Evolutionary conservation across 2,113 vertebrate genomes (phyloP).

Genomic region (Anoplopoma fimbria): DNA sequence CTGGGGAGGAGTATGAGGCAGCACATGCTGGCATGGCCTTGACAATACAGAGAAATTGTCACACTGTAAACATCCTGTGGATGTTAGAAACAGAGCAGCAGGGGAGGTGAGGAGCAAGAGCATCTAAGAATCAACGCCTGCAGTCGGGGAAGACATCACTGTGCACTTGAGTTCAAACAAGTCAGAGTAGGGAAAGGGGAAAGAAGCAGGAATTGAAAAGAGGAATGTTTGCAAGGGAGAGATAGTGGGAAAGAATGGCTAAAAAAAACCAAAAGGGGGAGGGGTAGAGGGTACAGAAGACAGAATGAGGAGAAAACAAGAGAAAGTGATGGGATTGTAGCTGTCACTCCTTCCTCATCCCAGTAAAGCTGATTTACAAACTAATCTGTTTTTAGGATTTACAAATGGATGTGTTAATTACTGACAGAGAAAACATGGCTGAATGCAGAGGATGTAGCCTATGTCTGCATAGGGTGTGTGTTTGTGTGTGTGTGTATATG

Average conservation of each 20-base stretch:
- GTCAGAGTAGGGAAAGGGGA: slow-evolving; percentile 26
- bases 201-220: slow-evolving; percentile 32
- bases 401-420: slow-evolving; percentile 81
- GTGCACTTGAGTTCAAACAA: slow-evolving; percentile 48
- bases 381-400: slow-evolving; percentile 82
- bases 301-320: slow-evolving; percentile 57
- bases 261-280: slow-evolving; percentile 37
- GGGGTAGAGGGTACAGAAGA: slow-evolving; percentile 36
- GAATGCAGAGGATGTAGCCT: slow-evolving; percentile 46
- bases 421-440: slow-evolving; percentile 56
- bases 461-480: slow-evolving; percentile 43
- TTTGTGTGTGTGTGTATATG: slow-evolving; percentile 26
- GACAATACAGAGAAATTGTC: slow-evolving; percentile 58
- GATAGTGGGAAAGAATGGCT: slow-evolving; percentile 69
- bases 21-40: slow-evolving; percentile 32
- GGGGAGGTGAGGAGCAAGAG: slow-evolving; percentile 47
- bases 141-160: slow-evolving; percentile 48
- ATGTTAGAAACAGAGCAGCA: slow-evolving; percentile 55
- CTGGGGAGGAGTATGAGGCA: slow-evolving; percentile 38
- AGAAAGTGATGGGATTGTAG: slow-evolving; percentile 74
- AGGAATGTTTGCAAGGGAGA: slow-evolving; percentile 59
- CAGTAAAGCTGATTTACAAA: slow-evolving; percentile 80
- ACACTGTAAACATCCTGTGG: slow-evolving; percentile 69
- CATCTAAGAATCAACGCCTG: slow-evolving; percentile 45
- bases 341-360: slow-evolving; percentile 70